Conservation (phyloP, 2,113 vertebrate genomes). For the Gracilinanus agilis region DNA sequence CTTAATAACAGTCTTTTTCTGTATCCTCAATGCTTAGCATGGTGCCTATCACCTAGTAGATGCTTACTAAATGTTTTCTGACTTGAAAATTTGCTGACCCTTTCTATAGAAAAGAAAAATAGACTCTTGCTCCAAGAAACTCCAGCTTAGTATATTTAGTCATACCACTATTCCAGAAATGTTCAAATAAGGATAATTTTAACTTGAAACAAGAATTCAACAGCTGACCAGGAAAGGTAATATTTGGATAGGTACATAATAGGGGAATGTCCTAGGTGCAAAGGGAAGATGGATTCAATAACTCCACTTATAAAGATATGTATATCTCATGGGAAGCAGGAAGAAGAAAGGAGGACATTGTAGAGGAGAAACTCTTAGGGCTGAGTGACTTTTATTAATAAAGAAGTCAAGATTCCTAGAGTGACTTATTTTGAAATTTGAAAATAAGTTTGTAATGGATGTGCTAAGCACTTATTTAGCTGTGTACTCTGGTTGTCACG, state of each 20-base stretch:
- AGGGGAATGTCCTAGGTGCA: constrained; percentile 35
- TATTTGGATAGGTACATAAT: constrained; percentile 46
- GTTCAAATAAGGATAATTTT: constrained; percentile 68
- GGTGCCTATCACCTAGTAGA: background rate
- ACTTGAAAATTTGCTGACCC: background rate
- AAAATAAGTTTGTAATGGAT: constrained; percentile 36
- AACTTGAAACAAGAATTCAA: constrained; percentile 72
- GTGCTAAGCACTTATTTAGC: constrained; percentile 6
- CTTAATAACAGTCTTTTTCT: background rate
- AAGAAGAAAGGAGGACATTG: background rate
- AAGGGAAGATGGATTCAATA: constrained; percentile 51
- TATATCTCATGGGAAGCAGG: constrained; percentile 19
- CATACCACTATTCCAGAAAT: constrained; percentile 66
- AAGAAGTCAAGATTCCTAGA: constrained; percentile 52
- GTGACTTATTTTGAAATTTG: constrained; percentile 30
- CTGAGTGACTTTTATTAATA: constrained; percentile 29
- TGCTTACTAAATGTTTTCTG: background rate
- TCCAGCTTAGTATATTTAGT: constrained; percentile 14
- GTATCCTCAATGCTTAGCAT: background rate
- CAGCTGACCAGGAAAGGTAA: constrained; percentile 33
- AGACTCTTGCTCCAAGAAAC: background rate
- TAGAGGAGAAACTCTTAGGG: constrained; percentile 2
- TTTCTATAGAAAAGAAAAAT: constrained; percentile 64
- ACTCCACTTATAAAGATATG: constrained; percentile 41
- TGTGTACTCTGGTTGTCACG: constrained; percentile 33